phyloP scores from a whole-genome alignment of 2,888 invertebrate genomes.

The Atrina japonica region DNA sequence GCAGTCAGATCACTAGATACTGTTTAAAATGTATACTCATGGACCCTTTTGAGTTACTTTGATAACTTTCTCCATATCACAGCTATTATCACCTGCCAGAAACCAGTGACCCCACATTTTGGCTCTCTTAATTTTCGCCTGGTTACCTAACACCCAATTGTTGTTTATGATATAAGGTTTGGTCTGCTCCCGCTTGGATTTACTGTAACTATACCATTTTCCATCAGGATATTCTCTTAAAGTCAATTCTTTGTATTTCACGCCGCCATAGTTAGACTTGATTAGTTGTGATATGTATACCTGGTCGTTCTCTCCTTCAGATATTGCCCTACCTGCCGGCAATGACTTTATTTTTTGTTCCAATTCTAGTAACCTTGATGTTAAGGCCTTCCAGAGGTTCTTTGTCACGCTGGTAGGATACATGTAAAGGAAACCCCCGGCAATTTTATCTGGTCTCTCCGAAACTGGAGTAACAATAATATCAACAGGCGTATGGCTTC shows the following conservation, averaged over 20 bases:
- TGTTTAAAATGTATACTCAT: too few relatives aligned
- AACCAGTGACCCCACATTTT: conserved; percentile 71
- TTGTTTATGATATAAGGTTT: conserved; percentile 64
- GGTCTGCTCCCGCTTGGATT: conserved; percentile 15
- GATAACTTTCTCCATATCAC: conserved; percentile 11
- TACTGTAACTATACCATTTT: conserved; percentile 60
- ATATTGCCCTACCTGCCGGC: conserved; percentile 43
- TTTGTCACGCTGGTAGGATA: conserved; percentile 54
- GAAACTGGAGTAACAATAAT: conserved; percentile 57
- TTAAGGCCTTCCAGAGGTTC: conserved; percentile 57
- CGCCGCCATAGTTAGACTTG: conserved; percentile 46
- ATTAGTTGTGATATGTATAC: conserved; percentile 55
- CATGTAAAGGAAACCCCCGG: conserved; percentile 65
- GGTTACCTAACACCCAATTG: conserved; percentile 65
- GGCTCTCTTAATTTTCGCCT: conserved; percentile 58
- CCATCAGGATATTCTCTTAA: conserved; percentile 61
- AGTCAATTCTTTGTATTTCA: conserved; percentile 53
- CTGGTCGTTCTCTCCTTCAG: conserved; percentile 65
- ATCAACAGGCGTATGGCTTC: conserved; percentile 45
- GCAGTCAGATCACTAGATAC: too few relatives aligned
- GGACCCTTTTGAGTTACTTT: neutral
- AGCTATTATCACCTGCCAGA: conserved; percentile 47
- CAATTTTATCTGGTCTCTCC: conserved; percentile 43
- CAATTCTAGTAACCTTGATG: conserved; percentile 50
- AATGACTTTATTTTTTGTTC: conserved; percentile 47